phyloP scores from a whole-genome alignment of 2,113 vertebrate genomes.

The Dipodomys merriami region DNA sequence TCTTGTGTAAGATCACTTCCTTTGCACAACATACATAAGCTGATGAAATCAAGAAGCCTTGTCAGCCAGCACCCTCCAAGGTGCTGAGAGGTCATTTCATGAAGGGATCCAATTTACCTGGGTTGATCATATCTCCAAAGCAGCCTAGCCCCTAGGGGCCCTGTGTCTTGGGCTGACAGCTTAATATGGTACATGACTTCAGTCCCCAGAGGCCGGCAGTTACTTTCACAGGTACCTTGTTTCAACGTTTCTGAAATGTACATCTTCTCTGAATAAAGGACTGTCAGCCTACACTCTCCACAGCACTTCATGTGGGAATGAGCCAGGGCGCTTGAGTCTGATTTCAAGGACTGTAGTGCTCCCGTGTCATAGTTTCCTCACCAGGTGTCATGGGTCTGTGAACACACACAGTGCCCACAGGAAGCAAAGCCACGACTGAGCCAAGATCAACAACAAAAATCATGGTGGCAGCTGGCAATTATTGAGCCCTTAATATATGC shows the following conservation, averaged over 20 bases:
- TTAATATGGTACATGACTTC: background rate
- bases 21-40: background rate
- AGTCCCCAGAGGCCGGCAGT: background rate
- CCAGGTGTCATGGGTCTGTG: background rate
- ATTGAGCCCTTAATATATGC: background rate
- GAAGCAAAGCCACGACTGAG: conserved; percentile 16
- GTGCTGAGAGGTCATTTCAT: background rate
- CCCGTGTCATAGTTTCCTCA: fast-evolving
- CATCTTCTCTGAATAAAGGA: background rate
- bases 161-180: background rate
- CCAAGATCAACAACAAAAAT: background rate
- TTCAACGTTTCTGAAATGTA: background rate
- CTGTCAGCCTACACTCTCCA: background rate
- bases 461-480: conserved; percentile 18
- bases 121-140: background rate
- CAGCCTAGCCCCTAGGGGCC: background rate
- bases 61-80: background rate
- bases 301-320: background rate
- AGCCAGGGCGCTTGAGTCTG: background rate
- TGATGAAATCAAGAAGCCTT: background rate
- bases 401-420: background rate
- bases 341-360: background rate
- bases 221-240: background rate
- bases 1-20: background rate
- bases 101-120: background rate